Base-by-base conservation (phyloP, 2,797 vertebrate genomes). In the Gymnodraco acuticeps region DNA sequence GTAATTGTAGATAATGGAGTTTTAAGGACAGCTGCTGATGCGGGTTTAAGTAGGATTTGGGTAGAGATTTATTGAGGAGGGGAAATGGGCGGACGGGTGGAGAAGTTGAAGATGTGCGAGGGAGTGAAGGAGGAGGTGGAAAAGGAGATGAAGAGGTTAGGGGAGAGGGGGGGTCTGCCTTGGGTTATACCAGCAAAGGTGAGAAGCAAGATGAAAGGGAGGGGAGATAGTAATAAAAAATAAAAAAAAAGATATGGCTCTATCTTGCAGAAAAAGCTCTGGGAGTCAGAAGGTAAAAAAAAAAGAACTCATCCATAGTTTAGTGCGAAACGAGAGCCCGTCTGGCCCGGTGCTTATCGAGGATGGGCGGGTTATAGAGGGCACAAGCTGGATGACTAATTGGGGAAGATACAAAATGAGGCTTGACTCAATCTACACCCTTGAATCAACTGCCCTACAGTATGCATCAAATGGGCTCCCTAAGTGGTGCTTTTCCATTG, bases 1-100 rank as follows among this genome's bases (percentile, higher is more conserved):
- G 90, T 94, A 94, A 95, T 94, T 93, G 93, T 92, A 89, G 93
- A 94, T 95, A 95, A 95, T 94, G 91, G 93, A 91, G 89, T 94
- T 94, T 93, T 93, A 94, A 94, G 92, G 93, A 91, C 90, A 91
- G 92, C 89, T 90, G 90, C 87, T 89, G 88, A 91, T 90, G 90
- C 73, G 47, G 91, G 90, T 94, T 94, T 93, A 94, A 93, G 89
- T 87, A 84, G 90, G 93, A 93, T 94, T 94, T 93, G 88, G 84
- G 86, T 76, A 71, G 83, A 91, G 92, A 90, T 92, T 93, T 92
- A 91, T 87, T 56, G 74, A 71, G 75, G 70, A 91, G 76, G 72
- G 80, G 81, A 82, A 88, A 87, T 70, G 62, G 85, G 78, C 46
- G 68, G 83, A 91, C 27, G 62, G 77, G 75, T 85, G 69, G 65